Base-by-base conservation (phyloP, 2,113 vertebrate genomes). In the Nymphicus hollandicus region DNA sequence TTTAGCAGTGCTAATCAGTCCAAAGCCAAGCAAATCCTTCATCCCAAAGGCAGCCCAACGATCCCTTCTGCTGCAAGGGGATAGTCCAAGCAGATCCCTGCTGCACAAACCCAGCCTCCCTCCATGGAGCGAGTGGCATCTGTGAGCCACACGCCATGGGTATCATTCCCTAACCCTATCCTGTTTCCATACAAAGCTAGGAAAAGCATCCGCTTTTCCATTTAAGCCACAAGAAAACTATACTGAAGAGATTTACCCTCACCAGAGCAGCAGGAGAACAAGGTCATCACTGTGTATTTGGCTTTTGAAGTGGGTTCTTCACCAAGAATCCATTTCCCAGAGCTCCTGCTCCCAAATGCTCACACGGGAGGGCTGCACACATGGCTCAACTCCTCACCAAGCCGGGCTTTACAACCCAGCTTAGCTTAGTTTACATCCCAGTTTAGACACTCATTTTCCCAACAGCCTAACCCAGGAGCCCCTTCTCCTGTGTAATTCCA, bases 111-210 rank as follows among this genome's bases (percentile, higher is more conserved):
- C 56, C 56, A 35, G 22, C 33, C 56, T 58, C 56, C 56, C 56
- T 56, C 56, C 2, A 5, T 31, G 23, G 13, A 31, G n/a, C 6
- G 9, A 35, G 60, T 8, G 69, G 9, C 79, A 31, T 14, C 63
- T 15, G 44, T 7, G 70, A 49, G 47, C 56, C 69, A 24, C 28
- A 24, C 1, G 5, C 43, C 28, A 4, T 0, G 8, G 24, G 0
- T 2, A 8, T 2, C 14, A 3, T 3, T 23, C 29, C 79, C 8
- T n/a, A 37, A 53, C 27, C 39, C 44, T 19, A 14, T 27, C 24
- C 47, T 9, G 7, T 46, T 13, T 13, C 15, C 6, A 44, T 17
- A 28, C 44, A 23, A 53, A 17, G 22, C 23, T 6, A 31, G 15
- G 31, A 31, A 37, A 39, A n/a, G 13, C 46, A 12, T 12, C 6